Evolutionary conservation across 2,113 vertebrate species (phyloP), one percentile per base, ranked within the genome.

Genomic region (Tyrannus savana): DNA sequence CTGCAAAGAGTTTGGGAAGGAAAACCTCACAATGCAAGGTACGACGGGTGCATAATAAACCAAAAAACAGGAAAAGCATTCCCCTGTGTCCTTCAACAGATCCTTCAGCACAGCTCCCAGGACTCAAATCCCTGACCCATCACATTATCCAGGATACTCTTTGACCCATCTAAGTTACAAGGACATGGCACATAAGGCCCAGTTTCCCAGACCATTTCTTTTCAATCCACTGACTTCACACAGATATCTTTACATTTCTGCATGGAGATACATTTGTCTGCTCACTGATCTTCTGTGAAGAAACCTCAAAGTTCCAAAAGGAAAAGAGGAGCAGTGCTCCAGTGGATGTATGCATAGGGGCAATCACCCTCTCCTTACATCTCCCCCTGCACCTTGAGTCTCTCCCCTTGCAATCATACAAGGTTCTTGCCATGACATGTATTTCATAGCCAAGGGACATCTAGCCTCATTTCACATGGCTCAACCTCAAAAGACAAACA

Each of bases 11-110:
- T 12, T 22, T 19, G n/a, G 44, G 7, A 67, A 67, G 4, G 23
- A 52, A n/a, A 4, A 52, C 12, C 1, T 24, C 10, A 3, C 23
- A 23, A 0, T 7, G 4, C 33, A 9, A 7, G 22, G 33, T 24
- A 9, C 14, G 3, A 33, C 2, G 10, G 6, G 9, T 19, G 7
- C 1, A 1, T 27, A 53, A 12, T 6, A 30, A 52, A 27, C 31
- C 18, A 44, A 5, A 44, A 44, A 18, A 8, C 19, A 6, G 10
- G 22, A 28, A 18, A n/a, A 0, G 2, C 28, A 18, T 25, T 37
- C 1, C 4, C 23, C 47, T 37, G 12, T 14, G 7, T 19, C 6
- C 24, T 44, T 50, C 33, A 52, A 22, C 33, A 85, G 15, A 28
- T 10, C 5, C 30, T 60, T 1, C 9, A 3, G 13, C 8, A 24